Conservation (phyloP, 2,113 vertebrate genomes). For the Ranitomeya imitator region DNA sequence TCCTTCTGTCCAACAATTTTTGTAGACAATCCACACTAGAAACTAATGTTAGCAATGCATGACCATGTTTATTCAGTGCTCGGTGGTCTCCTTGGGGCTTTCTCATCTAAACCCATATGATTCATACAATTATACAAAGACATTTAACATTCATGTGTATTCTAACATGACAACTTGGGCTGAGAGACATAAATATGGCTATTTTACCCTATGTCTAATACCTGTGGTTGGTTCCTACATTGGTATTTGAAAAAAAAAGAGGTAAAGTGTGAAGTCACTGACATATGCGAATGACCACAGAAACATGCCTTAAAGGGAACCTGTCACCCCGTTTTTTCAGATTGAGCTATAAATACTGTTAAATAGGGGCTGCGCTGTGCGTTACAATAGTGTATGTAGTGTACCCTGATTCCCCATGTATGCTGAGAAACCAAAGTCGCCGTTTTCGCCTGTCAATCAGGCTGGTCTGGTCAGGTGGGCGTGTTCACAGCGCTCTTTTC, state of each 20-base stretch:
- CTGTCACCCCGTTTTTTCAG: no score
- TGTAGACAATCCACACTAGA: background rate
- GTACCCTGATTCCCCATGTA: no score
- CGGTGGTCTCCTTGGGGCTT: background rate
- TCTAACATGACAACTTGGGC: background rate
- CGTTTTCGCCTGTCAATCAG: no score
- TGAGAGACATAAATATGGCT: background rate
- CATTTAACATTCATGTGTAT: background rate
- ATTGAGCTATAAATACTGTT: no score
- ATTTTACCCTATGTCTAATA: background rate
- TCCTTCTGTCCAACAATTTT: constrained; percentile 34
- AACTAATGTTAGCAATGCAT: background rate
- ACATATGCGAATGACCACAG: background rate
- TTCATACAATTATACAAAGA: background rate
- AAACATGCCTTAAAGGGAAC: background rate
- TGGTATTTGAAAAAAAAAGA: no score
- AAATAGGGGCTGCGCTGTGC: no score
- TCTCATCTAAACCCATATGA: background rate
- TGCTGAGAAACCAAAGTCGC: no score
- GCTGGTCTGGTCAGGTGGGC: no score
- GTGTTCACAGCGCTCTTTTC: no score
- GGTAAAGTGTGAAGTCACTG: background rate
- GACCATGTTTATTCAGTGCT: constrained; percentile 18
- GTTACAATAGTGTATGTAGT: no score
- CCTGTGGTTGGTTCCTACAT: background rate